phyloP scores from a whole-genome alignment of 30 jellyfish, hydroid and myxozoan species.

The Turritopsis rubra region DNA sequence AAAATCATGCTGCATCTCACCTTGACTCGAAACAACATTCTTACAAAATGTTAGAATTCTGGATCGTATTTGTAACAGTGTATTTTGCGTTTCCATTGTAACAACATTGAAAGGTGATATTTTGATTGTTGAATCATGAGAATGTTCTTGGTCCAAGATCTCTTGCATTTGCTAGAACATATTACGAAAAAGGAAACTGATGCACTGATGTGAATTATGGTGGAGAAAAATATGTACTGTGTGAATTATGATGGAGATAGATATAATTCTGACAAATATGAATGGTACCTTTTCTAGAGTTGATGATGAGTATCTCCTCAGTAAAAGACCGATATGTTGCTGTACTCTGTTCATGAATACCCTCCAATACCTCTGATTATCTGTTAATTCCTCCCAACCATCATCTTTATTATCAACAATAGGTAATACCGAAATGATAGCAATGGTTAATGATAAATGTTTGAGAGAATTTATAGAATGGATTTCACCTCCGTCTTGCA shows the following conservation, averaged over 20 bases:
- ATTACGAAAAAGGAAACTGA: too few relatives aligned
- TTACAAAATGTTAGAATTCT: slow-evolving; percentile 47
- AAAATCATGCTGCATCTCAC: slow-evolving; percentile 6
- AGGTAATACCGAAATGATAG: slow-evolving; percentile 51
- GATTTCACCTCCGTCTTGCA: slow-evolving; percentile 36
- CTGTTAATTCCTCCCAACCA: slow-evolving; percentile 40
- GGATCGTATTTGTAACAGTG: slow-evolving; percentile 65
- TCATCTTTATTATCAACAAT: slow-evolving; percentile 33
- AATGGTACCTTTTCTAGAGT: slow-evolving; percentile 20
- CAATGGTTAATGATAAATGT: slow-evolving; percentile 54
- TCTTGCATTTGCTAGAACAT: slow-evolving; percentile 29
- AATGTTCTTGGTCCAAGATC: slow-evolving; percentile 34
- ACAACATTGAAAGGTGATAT: slow-evolving; percentile 35
- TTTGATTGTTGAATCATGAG: slow-evolving; percentile 21
- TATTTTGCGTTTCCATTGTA: slow-evolving; percentile 35
- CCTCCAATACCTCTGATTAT: slow-evolving; percentile 43
- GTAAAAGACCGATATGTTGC: slow-evolving; percentile 40
- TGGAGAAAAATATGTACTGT: background rate
- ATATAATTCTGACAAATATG: too few relatives aligned
- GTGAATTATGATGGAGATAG: background rate
- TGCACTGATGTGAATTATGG: too few relatives aligned
- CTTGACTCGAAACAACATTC: slow-evolving; percentile 54
- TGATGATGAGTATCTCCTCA: slow-evolving; percentile 42
- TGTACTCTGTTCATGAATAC: slow-evolving; percentile 47
- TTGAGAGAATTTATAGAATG: slow-evolving; percentile 33